Percentiles rank a stretch among this genome's conserved stretches.
phyloP scores from a whole-genome alignment of 2,797 vertebrate species.

The Chlorospingus semifuscus region DNA sequence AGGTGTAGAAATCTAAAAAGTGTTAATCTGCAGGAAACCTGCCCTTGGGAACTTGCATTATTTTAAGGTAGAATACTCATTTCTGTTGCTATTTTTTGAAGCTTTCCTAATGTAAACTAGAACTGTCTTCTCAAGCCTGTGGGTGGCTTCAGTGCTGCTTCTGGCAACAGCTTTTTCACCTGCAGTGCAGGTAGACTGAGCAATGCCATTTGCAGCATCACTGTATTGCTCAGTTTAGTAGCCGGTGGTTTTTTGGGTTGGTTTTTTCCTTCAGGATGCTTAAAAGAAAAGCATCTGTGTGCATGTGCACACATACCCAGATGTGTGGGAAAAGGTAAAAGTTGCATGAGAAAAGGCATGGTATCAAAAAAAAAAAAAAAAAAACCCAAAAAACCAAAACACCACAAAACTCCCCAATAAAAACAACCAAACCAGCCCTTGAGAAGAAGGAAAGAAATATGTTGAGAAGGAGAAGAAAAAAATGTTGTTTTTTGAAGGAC shows the following conservation, averaged over 20 bases:
- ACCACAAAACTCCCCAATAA: fast-evolving
- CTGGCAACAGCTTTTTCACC: not conserved
- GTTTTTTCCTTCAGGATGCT: fast-evolving
- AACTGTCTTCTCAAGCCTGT: not conserved
- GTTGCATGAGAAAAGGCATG: not conserved
- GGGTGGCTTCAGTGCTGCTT: not conserved
- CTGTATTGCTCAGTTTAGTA: not conserved
- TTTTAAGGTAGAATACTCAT: not conserved
- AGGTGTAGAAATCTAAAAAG: not conserved
- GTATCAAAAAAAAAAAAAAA: not conserved
- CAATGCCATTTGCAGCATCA: not conserved
- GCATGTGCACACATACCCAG: not conserved
- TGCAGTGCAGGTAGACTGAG: not conserved
- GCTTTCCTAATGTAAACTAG: not conserved
- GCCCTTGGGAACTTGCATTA: not conserved
- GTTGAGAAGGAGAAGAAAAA: not conserved
- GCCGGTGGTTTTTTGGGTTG: not conserved
- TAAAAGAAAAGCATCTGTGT: not conserved
- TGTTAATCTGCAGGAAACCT: not conserved
- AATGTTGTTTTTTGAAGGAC: not conserved
- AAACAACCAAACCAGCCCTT: not conserved
- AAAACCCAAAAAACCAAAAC: too few relatives aligned
- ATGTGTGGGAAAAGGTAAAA: not conserved
- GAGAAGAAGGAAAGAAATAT: not conserved
- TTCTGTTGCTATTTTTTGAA: not conserved